These are phyloP conservation scores for Maccullochella peelii DNA, from an alignment of 2,113 vertebrate genomes.

Conservation along the genomic window DNA sequence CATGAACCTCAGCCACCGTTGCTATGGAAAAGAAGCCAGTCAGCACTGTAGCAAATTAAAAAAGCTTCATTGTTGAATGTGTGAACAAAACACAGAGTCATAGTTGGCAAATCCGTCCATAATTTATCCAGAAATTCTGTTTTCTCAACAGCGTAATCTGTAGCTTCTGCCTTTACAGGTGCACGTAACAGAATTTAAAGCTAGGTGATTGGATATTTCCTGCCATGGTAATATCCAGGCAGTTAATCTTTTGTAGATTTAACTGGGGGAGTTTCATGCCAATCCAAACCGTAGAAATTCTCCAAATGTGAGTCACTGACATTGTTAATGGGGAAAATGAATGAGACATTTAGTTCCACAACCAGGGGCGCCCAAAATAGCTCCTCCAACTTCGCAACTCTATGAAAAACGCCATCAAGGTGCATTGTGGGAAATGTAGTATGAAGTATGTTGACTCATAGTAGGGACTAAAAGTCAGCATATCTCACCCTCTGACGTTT, in stretches of 20 bases:
- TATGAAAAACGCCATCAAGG: background rate
- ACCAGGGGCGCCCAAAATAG: background rate
- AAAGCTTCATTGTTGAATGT: background rate
- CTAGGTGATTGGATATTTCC: background rate
- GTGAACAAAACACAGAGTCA: background rate
- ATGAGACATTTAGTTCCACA: background rate
- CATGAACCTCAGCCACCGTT: background rate
- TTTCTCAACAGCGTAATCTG: background rate
- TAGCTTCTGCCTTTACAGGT: background rate
- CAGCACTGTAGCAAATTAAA: background rate
- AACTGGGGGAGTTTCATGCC: background rate
- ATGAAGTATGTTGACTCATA: background rate
- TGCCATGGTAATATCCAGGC: too few species aligned
- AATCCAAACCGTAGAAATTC: background rate
- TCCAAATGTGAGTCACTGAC: background rate
- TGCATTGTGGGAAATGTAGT: conserved; percentile 9
- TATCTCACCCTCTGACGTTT: background rate
- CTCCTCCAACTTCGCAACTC: background rate
- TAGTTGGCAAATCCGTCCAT: background rate
- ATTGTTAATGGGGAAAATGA: background rate
- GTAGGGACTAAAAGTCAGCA: background rate
- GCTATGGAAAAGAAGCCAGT: background rate
- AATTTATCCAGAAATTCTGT: background rate
- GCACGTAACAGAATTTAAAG: background rate
- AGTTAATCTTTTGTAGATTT: background rate